These are phyloP conservation scores for Apostichopus parvimensis DNA, from an alignment of 35 echinoderm and acorn worm species.

Conservation along the genomic window DNA sequence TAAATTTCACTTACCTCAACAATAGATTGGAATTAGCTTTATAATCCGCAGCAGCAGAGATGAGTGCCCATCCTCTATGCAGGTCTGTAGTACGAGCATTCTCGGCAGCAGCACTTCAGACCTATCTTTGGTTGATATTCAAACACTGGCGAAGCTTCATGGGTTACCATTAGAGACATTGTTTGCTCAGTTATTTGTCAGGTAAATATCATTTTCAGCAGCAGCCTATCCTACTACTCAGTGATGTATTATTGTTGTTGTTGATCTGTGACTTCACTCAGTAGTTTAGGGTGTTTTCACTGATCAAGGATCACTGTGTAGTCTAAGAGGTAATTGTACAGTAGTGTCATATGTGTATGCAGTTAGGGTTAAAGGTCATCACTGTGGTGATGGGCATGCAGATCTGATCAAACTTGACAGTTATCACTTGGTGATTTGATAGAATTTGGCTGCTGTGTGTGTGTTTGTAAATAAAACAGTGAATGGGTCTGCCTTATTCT, in stretches of 20 bases:
- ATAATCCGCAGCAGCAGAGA: background rate
- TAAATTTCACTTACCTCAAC: background rate
- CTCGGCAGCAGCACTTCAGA: too few relatives aligned
- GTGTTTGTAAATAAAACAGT: too few relatives aligned
- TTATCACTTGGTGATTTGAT: background rate
- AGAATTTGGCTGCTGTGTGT: too few relatives aligned
- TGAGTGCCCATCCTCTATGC: background rate
- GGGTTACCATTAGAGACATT: constrained; percentile 32
- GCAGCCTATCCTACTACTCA: too few relatives aligned
- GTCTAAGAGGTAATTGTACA: background rate
- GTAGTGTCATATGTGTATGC: background rate
- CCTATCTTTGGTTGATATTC: background rate
- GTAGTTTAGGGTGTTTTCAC: background rate
- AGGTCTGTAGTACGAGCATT: background rate
- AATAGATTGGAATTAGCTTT: background rate
- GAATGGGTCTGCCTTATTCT: too few relatives aligned
- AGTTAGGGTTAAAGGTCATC: background rate
- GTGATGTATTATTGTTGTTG: background rate
- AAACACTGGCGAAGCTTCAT: background rate
- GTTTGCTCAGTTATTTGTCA: constrained; percentile 26
- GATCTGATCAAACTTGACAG: background rate
- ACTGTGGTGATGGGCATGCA: background rate
- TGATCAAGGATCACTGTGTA: background rate
- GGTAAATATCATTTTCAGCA: constrained; percentile 7
- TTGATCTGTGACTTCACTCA: background rate